phyloP scores from a whole-genome alignment of 2,113 vertebrate genomes.

The Prolemur simus region DNA sequence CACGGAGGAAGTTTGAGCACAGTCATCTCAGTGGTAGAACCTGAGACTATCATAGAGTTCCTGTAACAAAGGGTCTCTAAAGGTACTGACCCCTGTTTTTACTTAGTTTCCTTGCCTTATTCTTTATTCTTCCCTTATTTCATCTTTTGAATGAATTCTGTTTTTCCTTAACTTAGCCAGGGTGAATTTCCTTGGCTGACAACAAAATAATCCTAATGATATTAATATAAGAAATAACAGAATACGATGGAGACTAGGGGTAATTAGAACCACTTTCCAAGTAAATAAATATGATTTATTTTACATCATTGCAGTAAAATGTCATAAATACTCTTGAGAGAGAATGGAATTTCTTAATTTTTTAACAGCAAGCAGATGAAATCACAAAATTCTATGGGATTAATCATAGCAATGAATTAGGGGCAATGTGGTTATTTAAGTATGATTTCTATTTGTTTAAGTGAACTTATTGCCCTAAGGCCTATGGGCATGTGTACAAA shows the following conservation, averaged over 20 bases:
- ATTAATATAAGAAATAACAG: neutral
- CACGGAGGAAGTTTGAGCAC: neutral
- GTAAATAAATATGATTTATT: conserved; percentile 36
- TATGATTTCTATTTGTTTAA: conserved; percentile 71
- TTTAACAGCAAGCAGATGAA: neutral
- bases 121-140: neutral
- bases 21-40: neutral
- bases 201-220: neutral
- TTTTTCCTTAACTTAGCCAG: neutral
- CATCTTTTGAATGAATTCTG: neutral
- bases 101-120: neutral
- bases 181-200: neutral
- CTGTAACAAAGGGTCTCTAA: neutral
- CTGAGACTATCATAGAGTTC: neutral
- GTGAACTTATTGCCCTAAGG: conserved; percentile 66
- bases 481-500: conserved; percentile 61
- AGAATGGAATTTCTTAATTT: neutral
- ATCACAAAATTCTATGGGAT: conserved; percentile 48
- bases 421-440: conserved; percentile 48
- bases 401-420: conserved; percentile 54
- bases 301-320: neutral
- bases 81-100: neutral
- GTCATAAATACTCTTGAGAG: neutral
- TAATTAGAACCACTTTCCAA: conserved; percentile 50
- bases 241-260: neutral